Evolutionary conservation across 1,140 invertebrate genomes (phyloP).

Genomic region (Mesaphorura yosii): DNA sequence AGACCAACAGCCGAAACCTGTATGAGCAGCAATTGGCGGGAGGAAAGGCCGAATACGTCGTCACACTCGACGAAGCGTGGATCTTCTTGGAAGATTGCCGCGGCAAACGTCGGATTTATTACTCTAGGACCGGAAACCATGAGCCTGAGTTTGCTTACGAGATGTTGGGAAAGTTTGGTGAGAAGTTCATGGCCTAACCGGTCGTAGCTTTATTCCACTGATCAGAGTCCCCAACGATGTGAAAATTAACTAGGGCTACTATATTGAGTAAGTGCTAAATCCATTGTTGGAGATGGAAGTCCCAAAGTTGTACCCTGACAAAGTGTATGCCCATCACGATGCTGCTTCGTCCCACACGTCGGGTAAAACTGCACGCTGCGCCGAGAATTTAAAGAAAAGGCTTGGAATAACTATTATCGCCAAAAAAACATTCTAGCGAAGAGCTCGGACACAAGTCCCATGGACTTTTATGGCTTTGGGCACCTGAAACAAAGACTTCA

Average conservation of each 20-base stretch:
- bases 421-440: background rate
- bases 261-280: background rate
- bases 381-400: background rate
- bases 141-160: background rate
- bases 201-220: conserved; percentile 4
- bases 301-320: background rate
- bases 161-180: background rate
- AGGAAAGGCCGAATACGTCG: conserved; percentile 1
- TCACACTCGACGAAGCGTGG: conserved; percentile 16
- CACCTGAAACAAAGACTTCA: background rate
- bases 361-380: background rate
- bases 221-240: conserved; percentile 2
- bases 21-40: conserved; percentile 5
- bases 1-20: conserved; percentile 3
- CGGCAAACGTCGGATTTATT: no score
- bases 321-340: conserved; percentile 7
- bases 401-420: background rate
- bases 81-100: background rate
- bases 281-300: background rate
- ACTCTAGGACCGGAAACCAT: background rate
- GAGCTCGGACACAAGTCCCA: conserved; percentile 3
- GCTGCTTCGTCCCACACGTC: conserved; percentile 1
- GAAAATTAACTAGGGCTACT: background rate
- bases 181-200: background rate
- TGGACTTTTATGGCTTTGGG: conserved; percentile 8